phyloP scores from a whole-genome alignment of 2,113 vertebrate species.

The Glaucomys volans region DNA sequence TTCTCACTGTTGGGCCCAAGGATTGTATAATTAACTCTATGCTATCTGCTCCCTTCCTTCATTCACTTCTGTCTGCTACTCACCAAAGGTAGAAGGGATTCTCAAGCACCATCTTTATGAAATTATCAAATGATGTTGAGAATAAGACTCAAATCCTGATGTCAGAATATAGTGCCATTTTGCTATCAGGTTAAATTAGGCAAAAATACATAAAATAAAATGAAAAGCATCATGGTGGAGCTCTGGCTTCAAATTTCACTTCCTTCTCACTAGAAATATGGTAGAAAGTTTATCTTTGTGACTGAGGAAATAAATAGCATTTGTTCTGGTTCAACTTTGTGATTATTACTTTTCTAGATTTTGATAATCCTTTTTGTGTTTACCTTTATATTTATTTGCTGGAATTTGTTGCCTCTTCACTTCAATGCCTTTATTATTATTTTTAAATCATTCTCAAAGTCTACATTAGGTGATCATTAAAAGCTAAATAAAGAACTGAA shows the following conservation, averaged over 20 bases:
- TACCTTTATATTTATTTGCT: not conserved
- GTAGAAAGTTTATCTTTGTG: not conserved
- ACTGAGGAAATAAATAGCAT: not conserved
- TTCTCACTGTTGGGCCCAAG: not conserved
- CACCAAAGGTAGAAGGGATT: not conserved
- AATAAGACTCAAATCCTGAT: not conserved
- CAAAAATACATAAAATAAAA: not conserved
- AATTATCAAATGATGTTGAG: not conserved
- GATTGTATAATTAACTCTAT: not conserved
- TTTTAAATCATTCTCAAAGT: not conserved
- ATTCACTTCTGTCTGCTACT: not conserved
- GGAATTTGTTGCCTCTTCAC: not conserved
- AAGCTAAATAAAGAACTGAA: not conserved
- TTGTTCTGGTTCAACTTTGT: not conserved
- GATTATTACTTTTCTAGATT: not conserved
- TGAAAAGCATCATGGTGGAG: fast-evolving
- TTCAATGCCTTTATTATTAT: not conserved
- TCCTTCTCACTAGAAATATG: not conserved
- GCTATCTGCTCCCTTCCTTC: not conserved
- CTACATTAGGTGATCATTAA: not conserved
- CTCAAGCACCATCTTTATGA: not conserved
- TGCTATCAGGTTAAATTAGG: not conserved
- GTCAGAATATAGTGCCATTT: not conserved
- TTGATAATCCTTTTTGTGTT: not conserved
- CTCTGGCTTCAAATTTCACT: not conserved